Conservation (phyloP, 2,888 invertebrate species). For the Eucera pruinosa region DNA sequence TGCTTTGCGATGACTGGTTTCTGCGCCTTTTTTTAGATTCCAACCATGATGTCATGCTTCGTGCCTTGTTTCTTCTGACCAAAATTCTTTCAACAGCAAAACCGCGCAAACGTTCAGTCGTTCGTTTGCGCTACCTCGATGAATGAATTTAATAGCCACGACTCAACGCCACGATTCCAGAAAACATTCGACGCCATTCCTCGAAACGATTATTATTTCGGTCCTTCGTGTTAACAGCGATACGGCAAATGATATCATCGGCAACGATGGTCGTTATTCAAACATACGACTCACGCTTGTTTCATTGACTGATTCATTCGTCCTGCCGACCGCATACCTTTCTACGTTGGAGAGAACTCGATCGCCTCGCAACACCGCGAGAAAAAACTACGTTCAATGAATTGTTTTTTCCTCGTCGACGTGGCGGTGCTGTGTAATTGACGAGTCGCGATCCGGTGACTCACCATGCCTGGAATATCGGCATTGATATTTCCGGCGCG, state of each 20-base stretch:
- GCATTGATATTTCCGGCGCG: slow-evolving; percentile 60
- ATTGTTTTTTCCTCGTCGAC: slow-evolving; percentile 13
- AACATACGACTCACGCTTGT: slow-evolving; percentile 35
- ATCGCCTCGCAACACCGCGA: not conserved
- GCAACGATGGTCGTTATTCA: slow-evolving; percentile 20
- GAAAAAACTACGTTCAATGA: slow-evolving; percentile 41
- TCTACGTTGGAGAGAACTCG: slow-evolving; percentile 1
- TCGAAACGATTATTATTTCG: not conserved
- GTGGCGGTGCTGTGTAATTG: slow-evolving; percentile 5
- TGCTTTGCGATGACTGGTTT: slow-evolving; percentile 37
- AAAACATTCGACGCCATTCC: not conserved
- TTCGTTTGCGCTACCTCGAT: not conserved
- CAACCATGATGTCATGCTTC: slow-evolving; percentile 45
- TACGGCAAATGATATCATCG: slow-evolving; percentile 46
- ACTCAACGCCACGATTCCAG: not conserved
- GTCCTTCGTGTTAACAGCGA: not conserved
- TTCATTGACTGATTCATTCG: slow-evolving; percentile 58
- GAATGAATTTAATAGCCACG: slow-evolving; percentile 4
- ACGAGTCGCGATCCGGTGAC: slow-evolving; percentile 42
- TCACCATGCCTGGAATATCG: slow-evolving; percentile 51
- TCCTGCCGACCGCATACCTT: slow-evolving; percentile 14
- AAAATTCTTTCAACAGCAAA: not conserved
- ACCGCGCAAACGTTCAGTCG: not conserved
- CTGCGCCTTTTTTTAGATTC: slow-evolving; percentile 37
- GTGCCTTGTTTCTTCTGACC: not conserved